A percentile compares a stretch with the other conserved stretches of the same genome.
These are phyloP conservation scores for Aurelia sp. DNA, from an alignment of 30 jellyfish, hydroid and myxozoan species.

Conservation along the genomic window DNA sequence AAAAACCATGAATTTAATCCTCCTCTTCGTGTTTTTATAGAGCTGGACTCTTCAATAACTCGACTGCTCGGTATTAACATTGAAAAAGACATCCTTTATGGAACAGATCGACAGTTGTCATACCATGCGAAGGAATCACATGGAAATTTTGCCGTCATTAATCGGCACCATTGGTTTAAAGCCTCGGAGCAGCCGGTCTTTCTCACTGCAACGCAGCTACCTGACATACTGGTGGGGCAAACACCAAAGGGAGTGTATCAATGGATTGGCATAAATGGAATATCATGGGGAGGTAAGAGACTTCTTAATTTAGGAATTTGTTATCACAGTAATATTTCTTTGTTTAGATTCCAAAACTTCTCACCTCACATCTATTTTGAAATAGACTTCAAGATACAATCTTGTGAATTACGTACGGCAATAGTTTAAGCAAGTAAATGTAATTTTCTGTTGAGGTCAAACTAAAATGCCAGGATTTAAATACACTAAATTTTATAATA, in stretches of 20 bases:
- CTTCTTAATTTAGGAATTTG: too few species aligned
- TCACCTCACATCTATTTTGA: too few species aligned
- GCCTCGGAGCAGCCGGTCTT: neutral
- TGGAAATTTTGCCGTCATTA: slow-evolving; percentile 1
- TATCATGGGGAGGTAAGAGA: slow-evolving; percentile 51
- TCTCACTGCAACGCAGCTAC: neutral
- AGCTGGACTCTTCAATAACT: slow-evolving; percentile 10
- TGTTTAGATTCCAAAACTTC: too few species aligned
- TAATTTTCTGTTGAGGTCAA: too few species aligned
- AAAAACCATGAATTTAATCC: neutral
- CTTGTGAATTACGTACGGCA: too few species aligned
- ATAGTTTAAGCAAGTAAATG: too few species aligned
- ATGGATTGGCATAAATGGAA: slow-evolving; percentile 24
- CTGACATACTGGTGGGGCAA: slow-evolving; percentile 37
- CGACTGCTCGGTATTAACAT: slow-evolving; percentile 20
- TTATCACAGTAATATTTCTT: too few species aligned
- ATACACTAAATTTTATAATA: too few species aligned
- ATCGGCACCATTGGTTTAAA: slow-evolving; percentile 13
- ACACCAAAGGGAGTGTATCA: slow-evolving; percentile 4
- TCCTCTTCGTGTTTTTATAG: neutral
- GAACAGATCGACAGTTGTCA: slow-evolving; percentile 5
- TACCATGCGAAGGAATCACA: neutral
- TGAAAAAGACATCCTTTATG: slow-evolving; percentile 6
- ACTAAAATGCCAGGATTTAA: too few species aligned
- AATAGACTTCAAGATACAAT: too few species aligned